These are phyloP conservation scores for Adoxophyes honmai DNA, from an alignment of 1,140 invertebrate species.

Conservation along the genomic window DNA sequence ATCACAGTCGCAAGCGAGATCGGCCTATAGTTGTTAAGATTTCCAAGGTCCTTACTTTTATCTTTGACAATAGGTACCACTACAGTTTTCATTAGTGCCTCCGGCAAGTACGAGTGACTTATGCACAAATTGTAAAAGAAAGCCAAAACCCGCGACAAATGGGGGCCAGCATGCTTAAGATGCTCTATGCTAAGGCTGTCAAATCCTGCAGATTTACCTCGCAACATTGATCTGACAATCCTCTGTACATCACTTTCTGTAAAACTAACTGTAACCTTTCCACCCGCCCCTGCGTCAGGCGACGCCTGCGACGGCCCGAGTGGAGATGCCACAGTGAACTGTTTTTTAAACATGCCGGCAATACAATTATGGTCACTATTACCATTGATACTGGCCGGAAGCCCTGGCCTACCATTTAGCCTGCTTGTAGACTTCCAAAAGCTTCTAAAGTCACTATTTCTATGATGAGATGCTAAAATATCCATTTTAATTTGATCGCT, in stretches of 20 bases:
- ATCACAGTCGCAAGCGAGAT: not conserved
- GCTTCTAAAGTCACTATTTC: not conserved
- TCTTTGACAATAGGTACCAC: constrained; percentile 7
- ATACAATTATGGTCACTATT: not conserved
- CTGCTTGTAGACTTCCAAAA: not conserved
- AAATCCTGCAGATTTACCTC: not conserved
- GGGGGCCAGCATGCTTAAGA: not conserved
- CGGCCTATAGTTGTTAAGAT: not conserved
- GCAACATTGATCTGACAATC: not conserved
- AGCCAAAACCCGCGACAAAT: not conserved
- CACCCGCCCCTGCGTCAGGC: not conserved
- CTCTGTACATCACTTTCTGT: not conserved
- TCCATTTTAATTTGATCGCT: not conserved
- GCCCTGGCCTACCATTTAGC: not conserved
- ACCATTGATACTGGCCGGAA: not conserved
- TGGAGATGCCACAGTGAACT: not conserved
- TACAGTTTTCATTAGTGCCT: not conserved
- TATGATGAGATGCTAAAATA: not conserved
- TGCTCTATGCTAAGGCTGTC: not conserved
- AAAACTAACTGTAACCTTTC: not conserved
- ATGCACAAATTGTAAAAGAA: not conserved
- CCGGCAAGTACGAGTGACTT: not conserved
- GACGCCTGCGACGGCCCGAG: too few relatives aligned
- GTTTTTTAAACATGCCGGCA: not conserved
- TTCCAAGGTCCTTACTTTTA: not conserved